Conservation (phyloP, 2,113 vertebrate genomes). For the Cyrtonyx montezumae region DNA sequence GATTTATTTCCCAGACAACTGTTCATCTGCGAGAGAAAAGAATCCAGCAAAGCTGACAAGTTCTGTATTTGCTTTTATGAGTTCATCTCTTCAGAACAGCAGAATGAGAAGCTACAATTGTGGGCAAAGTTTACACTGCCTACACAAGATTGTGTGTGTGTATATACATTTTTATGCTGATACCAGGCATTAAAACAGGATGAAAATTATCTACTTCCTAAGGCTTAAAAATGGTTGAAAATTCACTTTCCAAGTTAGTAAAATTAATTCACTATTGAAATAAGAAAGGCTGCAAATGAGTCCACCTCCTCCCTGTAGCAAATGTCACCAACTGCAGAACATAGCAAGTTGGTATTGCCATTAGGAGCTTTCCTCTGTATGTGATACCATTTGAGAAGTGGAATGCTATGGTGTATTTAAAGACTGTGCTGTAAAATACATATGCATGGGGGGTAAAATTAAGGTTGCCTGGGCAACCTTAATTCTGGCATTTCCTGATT, state of each 20-base stretch:
- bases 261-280: not conserved
- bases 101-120: not conserved
- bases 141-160: not conserved
- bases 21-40: not conserved
- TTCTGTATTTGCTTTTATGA: not conserved
- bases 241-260: not conserved
- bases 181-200: not conserved
- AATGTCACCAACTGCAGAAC: not conserved
- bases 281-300: not conserved
- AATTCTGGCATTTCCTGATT: slow-evolving; percentile 72
- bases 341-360: not conserved
- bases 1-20: not conserved
- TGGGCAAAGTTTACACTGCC: not conserved
- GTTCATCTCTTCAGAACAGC: not conserved
- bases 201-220: not conserved
- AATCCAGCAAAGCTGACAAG: not conserved
- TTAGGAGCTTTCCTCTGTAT: not conserved
- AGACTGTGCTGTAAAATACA: slow-evolving; percentile 40
- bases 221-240: not conserved
- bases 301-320: not conserved
- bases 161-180: not conserved
- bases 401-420: slow-evolving; percentile 47
- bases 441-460: slow-evolving; percentile 47
- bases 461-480: slow-evolving; percentile 68
- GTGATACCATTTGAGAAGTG: slow-evolving; percentile 9